A percentile compares a stretch with the other conserved stretches of the same genome.
Evolutionary conservation across 2,113 vertebrate species (phyloP).

Genomic region (Muntiacus reevesi): DNA sequence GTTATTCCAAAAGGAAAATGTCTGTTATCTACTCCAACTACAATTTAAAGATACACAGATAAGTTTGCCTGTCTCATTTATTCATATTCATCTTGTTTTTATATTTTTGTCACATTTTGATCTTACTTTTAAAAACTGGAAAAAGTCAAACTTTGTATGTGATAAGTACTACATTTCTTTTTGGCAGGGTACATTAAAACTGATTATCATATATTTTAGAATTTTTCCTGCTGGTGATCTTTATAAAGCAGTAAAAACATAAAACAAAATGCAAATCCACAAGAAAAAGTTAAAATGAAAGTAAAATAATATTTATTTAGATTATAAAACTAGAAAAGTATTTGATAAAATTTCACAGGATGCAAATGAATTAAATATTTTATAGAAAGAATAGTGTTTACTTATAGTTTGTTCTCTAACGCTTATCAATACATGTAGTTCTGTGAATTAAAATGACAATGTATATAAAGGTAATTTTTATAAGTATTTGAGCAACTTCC

Average conservation of each 20-base stretch:
- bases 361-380: not conserved
- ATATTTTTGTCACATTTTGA: not conserved
- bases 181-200: not conserved
- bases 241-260: not conserved
- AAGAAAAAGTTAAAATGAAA: not conserved
- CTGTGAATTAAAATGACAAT: not conserved
- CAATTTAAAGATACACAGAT: not conserved
- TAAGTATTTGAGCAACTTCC: not conserved
- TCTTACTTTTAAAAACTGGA: not conserved
- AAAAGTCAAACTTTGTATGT: not conserved
- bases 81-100: not conserved
- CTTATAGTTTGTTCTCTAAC: not conserved
- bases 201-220: not conserved
- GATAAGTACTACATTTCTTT: not conserved
- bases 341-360: not conserved
- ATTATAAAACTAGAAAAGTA: not conserved
- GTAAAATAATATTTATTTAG: not conserved
- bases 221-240: not conserved
- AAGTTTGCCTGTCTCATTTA: not conserved
- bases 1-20: rapidly evolving
- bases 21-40: not conserved
- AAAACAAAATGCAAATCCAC: not conserved
- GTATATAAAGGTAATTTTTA: not conserved
- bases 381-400: not conserved
- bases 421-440: not conserved